Base-by-base conservation (phyloP, 1,140 invertebrate species). In the Listronotus bonariensis region DNA sequence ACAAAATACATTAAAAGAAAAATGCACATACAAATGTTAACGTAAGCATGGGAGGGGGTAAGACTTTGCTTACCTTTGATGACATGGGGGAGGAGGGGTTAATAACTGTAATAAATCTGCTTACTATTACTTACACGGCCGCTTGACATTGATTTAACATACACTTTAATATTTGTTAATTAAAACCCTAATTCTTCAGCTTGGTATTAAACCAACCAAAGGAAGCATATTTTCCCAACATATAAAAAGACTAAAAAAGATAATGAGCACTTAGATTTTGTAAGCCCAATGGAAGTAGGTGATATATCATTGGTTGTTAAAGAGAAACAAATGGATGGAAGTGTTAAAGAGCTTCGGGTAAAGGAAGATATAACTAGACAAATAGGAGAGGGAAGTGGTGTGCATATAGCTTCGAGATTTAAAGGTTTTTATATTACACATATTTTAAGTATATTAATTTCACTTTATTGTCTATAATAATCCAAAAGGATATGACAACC, bases 151-250 rank as follows among this genome's bases (percentile, higher is more conserved):
- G 20, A 26, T 26, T 26, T 26, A 26, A 3, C 5, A 26, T 26
- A 3, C 1, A 26, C 1, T 26, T 26, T 26, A 26, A 26, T 26
- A 26, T 26, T 26, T 26, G 20, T 26, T 26, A 5, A 26, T 3
- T 26, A 26, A 3, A 5, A 26, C 1, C 1, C 20, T 26, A 60
- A 60, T 70, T 77, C 65, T 77, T 76, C 72, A 74, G 73, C 18
- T 64, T 59, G 75, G 61, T 46, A 36, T 72, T 49, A 65, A 71
- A 67, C 15, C 45, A 34, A 63, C 51, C 32, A 57, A 72, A 58
- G 74, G 73, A 45, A 76, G 81, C 79, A 80, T 81, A 76, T 76
- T 73, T 78, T 65, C 79, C 74, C 74, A 75, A 70, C 68, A 71
- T 67, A 68, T 73, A 56, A 77, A 72, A 67, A 70, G 64, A 67